Base-by-base conservation (phyloP, 1,140 invertebrate species). In the Caenorhabditis remanei region DNA sequence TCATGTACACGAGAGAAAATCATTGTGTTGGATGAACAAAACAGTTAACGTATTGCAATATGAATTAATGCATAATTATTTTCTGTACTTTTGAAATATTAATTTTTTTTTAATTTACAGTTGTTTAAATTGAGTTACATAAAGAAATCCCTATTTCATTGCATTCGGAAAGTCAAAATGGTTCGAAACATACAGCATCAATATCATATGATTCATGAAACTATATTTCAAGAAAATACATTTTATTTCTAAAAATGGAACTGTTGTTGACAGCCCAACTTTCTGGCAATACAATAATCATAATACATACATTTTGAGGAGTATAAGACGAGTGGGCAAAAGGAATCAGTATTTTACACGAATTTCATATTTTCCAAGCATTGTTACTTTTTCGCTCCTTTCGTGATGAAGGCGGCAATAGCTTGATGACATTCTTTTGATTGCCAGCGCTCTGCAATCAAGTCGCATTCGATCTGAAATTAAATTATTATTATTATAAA, bases 371-470 rank as follows among this genome's bases (percentile, higher is more conserved):
- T 24, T 46, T 32, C 40, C 16, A 11, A 16, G 14, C 3, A 61
- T n/a, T 3, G 24, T 11, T 16, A 79, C 46, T 79, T 79, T 11
- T 79, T 79, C 13, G 71, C 16, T 53, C 71, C 71, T n/a, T 79
- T 79, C 46, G 24, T 91, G 89, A 94, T 90, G 93, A 95, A 94
- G 88, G 93, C 92, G 92, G 94, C 90, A 85, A 95, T 92, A 89
- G 94, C 93, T 90, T 94, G 91, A 89, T 93, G 88, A 90, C 94
- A 94, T 91, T 95, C 95, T 82, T 94, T 93, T 0, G 94, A 95
- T 82, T 94, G 93, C 94, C 95, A 95, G 46, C 95, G 91, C 82
- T 95, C 94, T 32, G 93, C 91, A 19, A 95, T 91, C 43, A 93
- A 89, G 16, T 94, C 92, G 90, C 94, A 94, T 92, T 95, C 95